These are phyloP conservation scores for Dendrocincla tyrannina DNA, from an alignment of 2,797 vertebrate species.

Conservation along the genomic window DNA sequence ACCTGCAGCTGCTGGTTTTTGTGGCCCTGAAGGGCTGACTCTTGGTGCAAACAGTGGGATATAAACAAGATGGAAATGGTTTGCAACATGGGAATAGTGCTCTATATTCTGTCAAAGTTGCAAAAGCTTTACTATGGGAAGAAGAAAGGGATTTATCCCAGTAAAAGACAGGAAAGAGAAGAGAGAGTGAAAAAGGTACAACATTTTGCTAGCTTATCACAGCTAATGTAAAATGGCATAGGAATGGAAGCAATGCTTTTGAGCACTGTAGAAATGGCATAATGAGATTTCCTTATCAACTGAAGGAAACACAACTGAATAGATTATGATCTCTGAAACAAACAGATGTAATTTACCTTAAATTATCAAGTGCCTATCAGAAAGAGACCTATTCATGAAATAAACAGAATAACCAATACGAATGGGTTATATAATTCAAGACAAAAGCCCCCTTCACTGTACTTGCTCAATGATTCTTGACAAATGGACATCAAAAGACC, in stretches of 20 bases:
- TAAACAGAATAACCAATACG: neutral
- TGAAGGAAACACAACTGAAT: neutral
- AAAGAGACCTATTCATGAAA: neutral
- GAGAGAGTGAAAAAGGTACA: neutral
- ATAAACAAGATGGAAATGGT: neutral
- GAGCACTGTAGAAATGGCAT: neutral
- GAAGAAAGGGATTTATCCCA: neutral
- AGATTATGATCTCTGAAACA: neutral
- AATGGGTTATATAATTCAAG: neutral
- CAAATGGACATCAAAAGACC: neutral
- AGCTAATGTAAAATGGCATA: neutral
- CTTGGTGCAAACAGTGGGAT: neutral
- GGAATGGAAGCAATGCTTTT: neutral
- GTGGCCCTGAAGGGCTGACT: neutral
- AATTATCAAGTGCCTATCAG: neutral
- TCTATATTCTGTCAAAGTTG: neutral
- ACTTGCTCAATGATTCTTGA: neutral
- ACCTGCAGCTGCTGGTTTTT: neutral
- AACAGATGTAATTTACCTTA: neutral
- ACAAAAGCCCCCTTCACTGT: neutral
- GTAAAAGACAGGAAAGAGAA: neutral
- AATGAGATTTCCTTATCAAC: slow-evolving; percentile 16
- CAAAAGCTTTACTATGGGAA: neutral
- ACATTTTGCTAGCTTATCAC: neutral
- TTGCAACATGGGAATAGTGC: neutral